Evolutionary conservation across 2,888 invertebrate species (phyloP).

Genomic region (Papilio gigon): DNA sequence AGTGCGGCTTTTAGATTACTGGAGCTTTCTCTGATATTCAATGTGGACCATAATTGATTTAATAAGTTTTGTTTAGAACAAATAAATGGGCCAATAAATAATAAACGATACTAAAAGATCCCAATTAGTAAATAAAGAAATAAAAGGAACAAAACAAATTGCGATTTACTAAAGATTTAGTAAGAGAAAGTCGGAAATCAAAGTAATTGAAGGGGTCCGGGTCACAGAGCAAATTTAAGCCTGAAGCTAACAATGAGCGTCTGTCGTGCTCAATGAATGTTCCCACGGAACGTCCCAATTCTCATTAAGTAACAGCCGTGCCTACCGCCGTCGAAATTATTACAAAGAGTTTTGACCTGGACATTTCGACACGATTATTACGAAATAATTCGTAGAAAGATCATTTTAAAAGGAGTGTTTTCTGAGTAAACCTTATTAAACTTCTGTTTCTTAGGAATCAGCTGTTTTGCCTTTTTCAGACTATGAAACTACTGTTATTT

Average conservation of each 20-base stretch:
- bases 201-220: constrained; percentile 2
- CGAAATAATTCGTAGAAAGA: constrained; percentile 16
- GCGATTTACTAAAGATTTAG: neutral
- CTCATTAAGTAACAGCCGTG: constrained; percentile 27
- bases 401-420: too few species aligned
- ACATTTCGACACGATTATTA: constrained; percentile 5
- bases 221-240: constrained; percentile 11
- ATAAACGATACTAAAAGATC: neutral
- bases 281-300: constrained; percentile 30
- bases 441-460: too few species aligned
- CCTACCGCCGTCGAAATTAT: constrained; percentile 1
- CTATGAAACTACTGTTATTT: too few species aligned
- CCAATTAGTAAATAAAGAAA: neutral
- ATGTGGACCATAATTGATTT: too few species aligned
- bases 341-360: constrained; percentile 5
- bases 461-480: too few species aligned
- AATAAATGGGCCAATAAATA: neutral
- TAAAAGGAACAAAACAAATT: neutral
- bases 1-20: too few species aligned
- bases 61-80: too few species aligned
- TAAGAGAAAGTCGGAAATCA: constrained; percentile 24
- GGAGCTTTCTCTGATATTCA: too few species aligned
- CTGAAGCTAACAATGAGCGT: constrained; percentile 16
- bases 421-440: too few species aligned
- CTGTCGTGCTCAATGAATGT: constrained; percentile 12